Conservation (phyloP, 2,888 invertebrate species). For the Sussaba pulchella region DNA sequence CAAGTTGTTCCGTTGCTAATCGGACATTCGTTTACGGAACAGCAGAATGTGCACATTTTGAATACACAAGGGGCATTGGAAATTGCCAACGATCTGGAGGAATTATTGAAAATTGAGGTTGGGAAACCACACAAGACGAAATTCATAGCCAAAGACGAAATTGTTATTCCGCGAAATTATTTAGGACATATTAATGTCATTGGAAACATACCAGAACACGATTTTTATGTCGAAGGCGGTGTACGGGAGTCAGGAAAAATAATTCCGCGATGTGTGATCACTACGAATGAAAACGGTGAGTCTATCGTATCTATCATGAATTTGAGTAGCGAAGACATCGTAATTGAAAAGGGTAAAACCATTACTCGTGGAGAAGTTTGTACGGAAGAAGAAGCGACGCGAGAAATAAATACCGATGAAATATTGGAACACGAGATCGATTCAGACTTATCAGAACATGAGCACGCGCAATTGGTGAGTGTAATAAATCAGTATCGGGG, state of each 20-base stretch:
- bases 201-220: constrained; percentile 32
- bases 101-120: constrained; percentile 31
- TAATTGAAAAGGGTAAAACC: constrained; percentile 19
- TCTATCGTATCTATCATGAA: constrained; percentile 57
- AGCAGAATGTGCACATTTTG: constrained; percentile 61
- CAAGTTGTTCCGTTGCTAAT: constrained; percentile 47
- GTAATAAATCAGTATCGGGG: constrained; percentile 34
- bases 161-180: constrained; percentile 61
- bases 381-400: neutral
- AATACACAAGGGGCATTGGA: constrained; percentile 59
- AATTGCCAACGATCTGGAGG: constrained; percentile 44
- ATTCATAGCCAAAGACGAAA: constrained; percentile 9
- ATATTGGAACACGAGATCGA: constrained; percentile 34
- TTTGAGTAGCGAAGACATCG: neutral
- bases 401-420: constrained; percentile 15
- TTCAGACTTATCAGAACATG: constrained; percentile 16
- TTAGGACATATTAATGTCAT: constrained; percentile 57
- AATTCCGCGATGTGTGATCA: constrained; percentile 63
- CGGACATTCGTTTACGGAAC: constrained; percentile 59
- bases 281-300: constrained; percentile 54
- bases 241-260: constrained; percentile 48
- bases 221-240: constrained; percentile 65
- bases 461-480: neutral
- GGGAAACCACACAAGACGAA: neutral
- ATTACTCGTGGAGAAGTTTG: constrained; percentile 38